A percentile compares a stretch with the other conserved stretches of the same genome.
phyloP scores from a whole-genome alignment of 2,797 vertebrate genomes.

The Lagorchestes hirsutus region DNA sequence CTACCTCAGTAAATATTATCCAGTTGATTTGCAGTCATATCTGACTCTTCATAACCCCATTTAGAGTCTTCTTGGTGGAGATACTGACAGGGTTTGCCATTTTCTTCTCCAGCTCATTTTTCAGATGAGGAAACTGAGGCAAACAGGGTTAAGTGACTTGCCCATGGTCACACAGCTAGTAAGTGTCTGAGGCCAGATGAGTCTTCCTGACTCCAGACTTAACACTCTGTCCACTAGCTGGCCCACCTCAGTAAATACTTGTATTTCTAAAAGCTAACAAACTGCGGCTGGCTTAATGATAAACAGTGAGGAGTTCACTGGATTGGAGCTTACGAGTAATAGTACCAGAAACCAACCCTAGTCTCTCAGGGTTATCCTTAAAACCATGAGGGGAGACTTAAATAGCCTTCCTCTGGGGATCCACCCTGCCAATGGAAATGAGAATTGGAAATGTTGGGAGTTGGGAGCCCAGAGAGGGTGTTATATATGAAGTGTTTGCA shows the following conservation, averaged over 20 bases:
- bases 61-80: no score
- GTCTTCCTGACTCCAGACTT: constrained; percentile 8
- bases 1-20: no score
- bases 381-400: background rate
- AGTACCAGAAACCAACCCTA: background rate
- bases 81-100: no score
- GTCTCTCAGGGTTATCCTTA: background rate
- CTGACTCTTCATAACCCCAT: no score
- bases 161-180: background rate
- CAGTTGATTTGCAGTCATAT: no score
- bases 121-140: constrained; percentile 8
- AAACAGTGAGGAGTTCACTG: background rate
- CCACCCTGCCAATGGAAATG: background rate
- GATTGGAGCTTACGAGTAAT: background rate
- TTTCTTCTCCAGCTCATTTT: constrained; percentile 32
- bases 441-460: background rate
- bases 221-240: background rate
- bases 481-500: background rate
- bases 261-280: background rate
- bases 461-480: background rate
- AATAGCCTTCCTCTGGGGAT: background rate
- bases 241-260: background rate
- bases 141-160: constrained; percentile 32
- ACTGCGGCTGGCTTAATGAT: background rate
- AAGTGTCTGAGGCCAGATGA: background rate